Base-by-base conservation (phyloP, 37 sponge, comb jelly and placozoan genomes). In the Agelas oroides region DNA sequence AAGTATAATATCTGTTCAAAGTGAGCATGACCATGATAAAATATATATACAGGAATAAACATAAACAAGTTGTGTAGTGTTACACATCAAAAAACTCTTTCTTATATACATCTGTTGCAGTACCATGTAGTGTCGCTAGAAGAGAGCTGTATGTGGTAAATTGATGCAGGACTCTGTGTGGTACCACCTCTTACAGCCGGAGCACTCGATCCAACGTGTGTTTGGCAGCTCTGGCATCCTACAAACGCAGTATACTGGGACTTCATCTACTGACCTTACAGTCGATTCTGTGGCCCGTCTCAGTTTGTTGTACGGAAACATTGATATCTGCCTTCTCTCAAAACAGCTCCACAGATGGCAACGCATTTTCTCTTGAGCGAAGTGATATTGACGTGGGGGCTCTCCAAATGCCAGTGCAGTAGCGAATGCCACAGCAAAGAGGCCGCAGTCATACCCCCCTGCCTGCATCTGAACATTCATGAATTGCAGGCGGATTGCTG, bases 401-500 rank as follows among this genome's bases (percentile, higher is more conserved):
- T 39, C 17, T 30, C 84, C 84, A 75, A 53, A 68, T 27, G 41
- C 84, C 32, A 84, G 34, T 24, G 67, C 46, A 38, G 58, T 38
- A 31, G 67, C 84, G 27, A 75, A 84, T 8, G 76, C 76, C 30
- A 84, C 75, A 20, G 76, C 53, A 75, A 84, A 84, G 17, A 84
- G 56, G 19, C 84, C 84, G 75, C 84, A 84, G 55, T 62, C 84
- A 66, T 30, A n/a, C 17, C 30, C 23, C 5, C 84, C 84, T 19
- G 67, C 21, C 59, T 84, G 84, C 23, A 64, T 53, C 27, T 38
- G 84, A 46, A 84, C 84, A 65, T 84, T 65, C 15, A 80, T 80
- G 70, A 70, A 65, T 52, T 80, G 27, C n/a, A 21, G 82, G 46
- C 46, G 8, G 46, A 46, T 46, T 46, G 3, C 46, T 46, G 46